phyloP scores from a whole-genome alignment of 2,113 vertebrate species.

The Piaya cayana region DNA sequence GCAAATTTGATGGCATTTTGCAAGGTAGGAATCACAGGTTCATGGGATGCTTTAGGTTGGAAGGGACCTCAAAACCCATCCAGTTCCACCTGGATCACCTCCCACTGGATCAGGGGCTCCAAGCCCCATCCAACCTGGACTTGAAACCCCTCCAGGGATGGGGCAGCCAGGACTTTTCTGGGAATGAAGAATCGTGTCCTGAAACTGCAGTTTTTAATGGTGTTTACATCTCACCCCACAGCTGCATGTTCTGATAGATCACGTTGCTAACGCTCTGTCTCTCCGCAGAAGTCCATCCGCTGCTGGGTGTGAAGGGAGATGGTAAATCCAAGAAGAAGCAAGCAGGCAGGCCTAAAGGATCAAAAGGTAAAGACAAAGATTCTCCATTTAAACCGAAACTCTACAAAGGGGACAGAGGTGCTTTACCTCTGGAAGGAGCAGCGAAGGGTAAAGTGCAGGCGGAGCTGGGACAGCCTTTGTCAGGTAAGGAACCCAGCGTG shows the following conservation, averaged over 20 bases:
- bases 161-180: no score
- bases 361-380: constrained; percentile 99
- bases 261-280: neutral
- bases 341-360: constrained; percentile 97
- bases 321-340: constrained; percentile 99
- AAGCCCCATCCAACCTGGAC: no score
- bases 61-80: no score
- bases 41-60: no score
- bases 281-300: constrained; percentile 91
- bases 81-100: no score
- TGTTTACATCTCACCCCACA: neutral
- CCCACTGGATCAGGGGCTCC: no score
- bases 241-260: neutral
- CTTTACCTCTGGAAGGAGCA: constrained; percentile 90
- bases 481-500: constrained; percentile 88
- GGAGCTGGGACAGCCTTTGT: constrained; percentile 88
- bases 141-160: no score
- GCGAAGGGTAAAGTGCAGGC: constrained; percentile 92
- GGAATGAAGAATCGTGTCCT: neutral
- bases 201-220: neutral
- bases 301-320: constrained; percentile 98
- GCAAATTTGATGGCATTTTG: neutral
- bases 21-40: neutral
- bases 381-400: constrained; percentile 97
- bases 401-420: constrained; percentile 93